phyloP scores from a whole-genome alignment of 2,113 vertebrate genomes.

The Aplodontia rufa region DNA sequence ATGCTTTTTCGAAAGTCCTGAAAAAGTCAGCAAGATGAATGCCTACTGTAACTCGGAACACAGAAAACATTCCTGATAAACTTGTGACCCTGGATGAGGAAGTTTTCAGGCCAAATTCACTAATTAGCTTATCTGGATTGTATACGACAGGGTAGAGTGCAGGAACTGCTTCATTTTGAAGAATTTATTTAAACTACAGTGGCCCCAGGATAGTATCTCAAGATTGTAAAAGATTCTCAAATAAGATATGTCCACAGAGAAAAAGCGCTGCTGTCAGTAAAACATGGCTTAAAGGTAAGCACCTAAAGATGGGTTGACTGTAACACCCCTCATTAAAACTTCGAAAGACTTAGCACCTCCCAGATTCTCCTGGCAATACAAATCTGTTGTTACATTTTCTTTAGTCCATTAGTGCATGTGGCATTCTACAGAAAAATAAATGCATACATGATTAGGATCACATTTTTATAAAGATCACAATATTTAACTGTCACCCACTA shows the following conservation, averaged over 20 bases:
- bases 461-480: neutral
- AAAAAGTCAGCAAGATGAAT: neutral
- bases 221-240: neutral
- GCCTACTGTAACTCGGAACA: neutral
- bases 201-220: neutral
- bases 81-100: neutral
- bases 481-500: neutral
- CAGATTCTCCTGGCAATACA: neutral
- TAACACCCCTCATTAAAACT: neutral
- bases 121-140: neutral
- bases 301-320: neutral
- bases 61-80: neutral
- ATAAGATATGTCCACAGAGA: neutral
- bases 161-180: neutral
- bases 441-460: neutral
- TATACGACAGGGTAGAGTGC: neutral
- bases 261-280: neutral
- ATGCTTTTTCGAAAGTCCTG: neutral
- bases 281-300: neutral
- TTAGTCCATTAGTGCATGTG: neutral
- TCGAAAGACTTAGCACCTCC: neutral
- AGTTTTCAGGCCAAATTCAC: neutral
- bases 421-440: neutral
- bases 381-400: neutral
- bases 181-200: neutral